Conservation (phyloP, 2,113 vertebrate genomes). For the Phaetusa simplex region DNA sequence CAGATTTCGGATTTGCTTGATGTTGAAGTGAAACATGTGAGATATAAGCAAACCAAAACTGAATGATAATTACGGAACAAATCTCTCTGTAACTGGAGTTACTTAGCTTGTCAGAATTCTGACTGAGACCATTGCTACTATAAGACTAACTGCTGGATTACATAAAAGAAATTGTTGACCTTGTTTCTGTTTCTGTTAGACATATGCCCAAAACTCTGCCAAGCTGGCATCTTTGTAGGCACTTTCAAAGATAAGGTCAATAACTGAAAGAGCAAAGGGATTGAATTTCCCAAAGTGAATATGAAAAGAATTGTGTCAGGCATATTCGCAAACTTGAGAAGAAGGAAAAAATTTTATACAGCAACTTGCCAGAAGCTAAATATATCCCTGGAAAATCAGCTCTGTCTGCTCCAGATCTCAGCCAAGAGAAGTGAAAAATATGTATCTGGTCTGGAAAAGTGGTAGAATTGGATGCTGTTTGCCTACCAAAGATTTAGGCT, state of each 20-base stretch:
- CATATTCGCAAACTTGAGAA: background rate
- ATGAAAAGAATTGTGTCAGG: background rate
- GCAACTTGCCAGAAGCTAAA: background rate
- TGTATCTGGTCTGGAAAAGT: background rate
- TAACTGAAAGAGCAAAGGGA: background rate
- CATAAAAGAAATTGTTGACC: background rate
- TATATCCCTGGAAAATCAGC: background rate
- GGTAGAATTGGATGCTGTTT: background rate
- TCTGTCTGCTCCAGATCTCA: background rate
- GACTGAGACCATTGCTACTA: background rate
- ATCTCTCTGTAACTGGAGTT: background rate
- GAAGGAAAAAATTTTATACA: background rate
- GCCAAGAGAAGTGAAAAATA: background rate
- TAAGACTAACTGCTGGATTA: background rate
- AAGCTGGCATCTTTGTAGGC: background rate
- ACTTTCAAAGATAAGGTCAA: background rate
- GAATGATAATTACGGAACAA: background rate
- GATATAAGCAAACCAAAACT: background rate
- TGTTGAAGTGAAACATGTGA: background rate
- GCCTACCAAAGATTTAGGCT: background rate
- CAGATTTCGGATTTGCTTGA: background rate
- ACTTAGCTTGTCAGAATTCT: background rate
- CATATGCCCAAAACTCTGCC: background rate
- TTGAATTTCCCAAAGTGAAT: background rate
- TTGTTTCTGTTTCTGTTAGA: background rate